Base-by-base conservation (phyloP, 2,888 invertebrate genomes). In the Rhamphomyia laevipes region DNA sequence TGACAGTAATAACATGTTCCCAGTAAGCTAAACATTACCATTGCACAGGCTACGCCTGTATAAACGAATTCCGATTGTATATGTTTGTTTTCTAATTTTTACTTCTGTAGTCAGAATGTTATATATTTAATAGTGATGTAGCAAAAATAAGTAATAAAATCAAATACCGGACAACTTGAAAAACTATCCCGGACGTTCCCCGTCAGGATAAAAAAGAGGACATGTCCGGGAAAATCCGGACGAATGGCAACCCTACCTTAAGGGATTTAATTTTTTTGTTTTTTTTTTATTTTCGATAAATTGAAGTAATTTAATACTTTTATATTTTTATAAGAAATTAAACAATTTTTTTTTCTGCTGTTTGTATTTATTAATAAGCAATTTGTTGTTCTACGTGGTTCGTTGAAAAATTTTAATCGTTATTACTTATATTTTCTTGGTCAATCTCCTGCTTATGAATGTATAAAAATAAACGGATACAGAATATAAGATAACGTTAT, bases 151-250 rank as follows among this genome's bases (percentile, higher is more conserved):
- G 23, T 27, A 21, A 12, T 43, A 44, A 44, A 13, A 17, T n/a
- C 13, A 44, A 33, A 45, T n/a, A 45, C 31, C 17, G 33, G 16
- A 44, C 45, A 45, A 45, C n/a, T 18, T 21, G 5, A 33, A n/a
- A 33, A 45, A 18, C 31, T 44, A 44, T 44, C 31, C 44, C 44
- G 44, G 44, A 44, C 44, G 44, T 15, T 17, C 44, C 44, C 44
- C 44, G 11, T 27, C 21, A 12, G 27, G 43, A 3, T 30, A 15
- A 15, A 44, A 44, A 31, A 16, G 31, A 31, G 45, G 16, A 45
- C 35, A 45, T 45, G 35, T 45, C 45, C 45, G 45, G 45, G 31
- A 45, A 45, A 45, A 45, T 18, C 45, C 45, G 45, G 45, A 45
- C 45, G 35, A 17, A 45, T 45, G 45, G 45, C 18, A 35, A 35